Percentiles rank a stretch among this genome's conserved stretches.
phyloP scores from a whole-genome alignment of 2,797 vertebrate genomes.

The Hippoglossus hippoglossus region DNA sequence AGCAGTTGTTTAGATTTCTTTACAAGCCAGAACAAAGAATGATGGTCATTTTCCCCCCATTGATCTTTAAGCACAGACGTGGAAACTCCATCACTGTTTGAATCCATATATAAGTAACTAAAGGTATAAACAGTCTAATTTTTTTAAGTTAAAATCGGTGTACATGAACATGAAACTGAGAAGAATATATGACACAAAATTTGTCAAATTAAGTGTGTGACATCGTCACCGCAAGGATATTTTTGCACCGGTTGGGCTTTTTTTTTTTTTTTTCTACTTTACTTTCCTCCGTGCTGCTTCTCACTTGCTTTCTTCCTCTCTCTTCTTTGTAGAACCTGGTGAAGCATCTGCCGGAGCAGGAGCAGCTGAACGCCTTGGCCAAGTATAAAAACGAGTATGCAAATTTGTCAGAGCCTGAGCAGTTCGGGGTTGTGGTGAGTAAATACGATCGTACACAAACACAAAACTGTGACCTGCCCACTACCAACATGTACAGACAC shows the following conservation, averaged over 20 bases:
- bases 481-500: background rate
- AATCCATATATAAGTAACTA: background rate
- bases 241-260: background rate
- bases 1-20: constrained; percentile 16
- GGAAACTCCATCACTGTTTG: too few relatives aligned
- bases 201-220: background rate
- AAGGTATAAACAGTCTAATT: background rate
- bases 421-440: constrained; percentile 97
- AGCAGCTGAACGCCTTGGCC: constrained; percentile 90
- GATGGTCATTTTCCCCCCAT: constrained; percentile 3
- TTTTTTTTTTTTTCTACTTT: background rate
- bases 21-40: constrained; percentile 1
- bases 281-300: background rate
- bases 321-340: constrained; percentile 90
- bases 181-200: background rate
- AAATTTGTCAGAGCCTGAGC: constrained; percentile 94
- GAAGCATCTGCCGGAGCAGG: constrained; percentile 95
- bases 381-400: constrained; percentile 90
- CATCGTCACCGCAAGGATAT: background rate
- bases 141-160: background rate
- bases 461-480: background rate
- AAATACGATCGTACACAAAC: background rate
- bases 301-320: constrained; percentile 23
- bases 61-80: constrained; percentile 4
- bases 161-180: background rate